Evolutionary conservation across 1,140 invertebrate genomes (phyloP), one percentile per base, ranked within the genome.

Genomic region (Helicoverpa armigera): DNA sequence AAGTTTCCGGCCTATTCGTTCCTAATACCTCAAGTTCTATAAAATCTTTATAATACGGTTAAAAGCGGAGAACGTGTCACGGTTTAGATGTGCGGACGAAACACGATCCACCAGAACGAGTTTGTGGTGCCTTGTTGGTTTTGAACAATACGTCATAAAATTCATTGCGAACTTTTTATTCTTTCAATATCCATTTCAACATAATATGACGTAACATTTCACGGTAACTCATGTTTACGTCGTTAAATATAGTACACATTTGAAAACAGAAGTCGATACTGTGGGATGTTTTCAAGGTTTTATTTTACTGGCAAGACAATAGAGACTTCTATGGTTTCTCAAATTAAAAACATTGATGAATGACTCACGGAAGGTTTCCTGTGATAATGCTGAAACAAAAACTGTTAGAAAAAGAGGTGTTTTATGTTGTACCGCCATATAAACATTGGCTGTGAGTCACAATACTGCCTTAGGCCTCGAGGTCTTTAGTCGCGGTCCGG

Each of bases 401-500:
- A 77, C 29, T 72, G 29, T 13, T 65, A 54, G 50, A 77, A 77
- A 77, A 54, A 53, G 58, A 18, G 29, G 29, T 51, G 31, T 50
- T 43, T 63, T 73, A 9, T 67, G 73, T 63, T 50, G 73, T 31
- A 75, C 73, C 50, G 58, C 56, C 73, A 61, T 75, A 63, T 50
- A 75, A 50, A 65, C 53, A 54, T n/a, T 29, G 31, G 54, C 31
- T 85, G 35, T 43, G 80, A 81, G 50, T 82, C 80, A 85, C 69
- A 82, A 60, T 23, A 23, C 70, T 76, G 61, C 29, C 48, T 77
- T 61, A 82, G 67, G 82, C 77, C 63, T 83, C 50, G 81, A 86
- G 86, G 85, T 83, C 81, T 85, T 73, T 58, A 80, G 88, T 92
- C 82, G 74, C 88, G 91, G 87, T 91, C 89, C 88, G 88, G 73